Base-by-base conservation (phyloP, 2,888 invertebrate genomes). In the Baronia brevicornis region DNA sequence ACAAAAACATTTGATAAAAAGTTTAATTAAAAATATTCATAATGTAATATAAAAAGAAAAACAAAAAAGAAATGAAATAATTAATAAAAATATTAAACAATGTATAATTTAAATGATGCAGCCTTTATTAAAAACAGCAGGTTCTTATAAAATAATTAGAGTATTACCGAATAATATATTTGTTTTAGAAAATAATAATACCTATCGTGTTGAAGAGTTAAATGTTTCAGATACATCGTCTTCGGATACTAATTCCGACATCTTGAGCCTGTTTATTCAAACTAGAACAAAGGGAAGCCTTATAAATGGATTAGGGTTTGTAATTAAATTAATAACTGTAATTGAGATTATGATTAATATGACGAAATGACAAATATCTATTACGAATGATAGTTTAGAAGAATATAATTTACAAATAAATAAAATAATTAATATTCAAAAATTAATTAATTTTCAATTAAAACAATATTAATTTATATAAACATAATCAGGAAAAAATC, bases 241-340 rank as follows among this genome's bases (percentile, higher is more conserved):
- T 10, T 31, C 22, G 37, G 32, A 31, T 40, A 28, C 23, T 34
- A 34, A 10, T 37, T 40, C 31, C 17, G 22, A 28, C 17, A 26
- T 9, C 7, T 25, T 14, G 10, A 15, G n/a, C 15, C 19, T 34
- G 19, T 10, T 23, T 33, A 32, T 36, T 13, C 33, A 39, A 24
- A 23, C 17, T 28, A 36, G 28, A 20, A 29, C 5, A 9, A 43
- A 44, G 10, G 32, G 40, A 36, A 40, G 40, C n/a, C 32, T 38
- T 6, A 21, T 35, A 14, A 32, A 39, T 28, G 37, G 36, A 5
- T 20, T 38, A 28, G 44, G 41, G 6, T 38, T 38, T 10, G 11
- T 43, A 6, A 37, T 45, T 10, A 43, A 41, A 29, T 19, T 23
- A 17, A 39, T 39, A 1, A 33, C 43, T 15, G 39, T 5, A 45